Evolutionary conservation across 2,888 invertebrate species (phyloP), one percentile per base, ranked within the genome.

Genomic region (Parnassius apollo): DNA sequence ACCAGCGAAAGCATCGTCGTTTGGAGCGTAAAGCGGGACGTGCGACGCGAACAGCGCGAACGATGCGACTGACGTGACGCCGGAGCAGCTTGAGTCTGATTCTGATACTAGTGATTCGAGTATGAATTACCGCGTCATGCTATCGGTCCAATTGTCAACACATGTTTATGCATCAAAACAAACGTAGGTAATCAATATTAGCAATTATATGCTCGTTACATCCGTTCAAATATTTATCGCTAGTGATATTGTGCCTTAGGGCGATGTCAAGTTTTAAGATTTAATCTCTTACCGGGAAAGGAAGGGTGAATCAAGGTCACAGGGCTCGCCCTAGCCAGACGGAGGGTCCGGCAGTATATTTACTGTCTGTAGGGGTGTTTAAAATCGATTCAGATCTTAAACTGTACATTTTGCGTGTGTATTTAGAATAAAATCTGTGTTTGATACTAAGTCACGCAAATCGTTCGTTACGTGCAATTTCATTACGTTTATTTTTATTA

Each of bases 321-420:
- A 64, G 49, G 13, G 71, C 76, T 75, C 82, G 77, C 87, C 87
- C 88, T 73, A 72, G 72, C 82, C 81, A 88, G 87, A 88, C 88
- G 70, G 77, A 80, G 86, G 88, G 89, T 72, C 69, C 74, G 71
- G 63, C 69, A 57, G 71, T 70, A 73, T 75, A 69, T 70, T 69
- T 69, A 72, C 69, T 49, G 13, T 67, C 71, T 69, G 71, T 70
- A 71, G 66, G 75, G 66, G 73, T 73, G 71, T 69, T 72, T 64
- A 70, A 74, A 77, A 80, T 78, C 75, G 75, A 78, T 80, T 72
- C 65, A 62, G 73, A 61, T 64, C 65, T 66, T 66, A 68, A 59
- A 66, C 65, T 63, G 10, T 55, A 49, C 61, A 57, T 55, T 62
- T 57, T 55, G 61, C 57, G 59, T 62, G 42, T 66, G 56, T 50